Percentiles rank a stretch among this genome's conserved stretches.
Conservation (phyloP, 92 coral and sea anemone species). For the Actinernus sp. region DNA sequence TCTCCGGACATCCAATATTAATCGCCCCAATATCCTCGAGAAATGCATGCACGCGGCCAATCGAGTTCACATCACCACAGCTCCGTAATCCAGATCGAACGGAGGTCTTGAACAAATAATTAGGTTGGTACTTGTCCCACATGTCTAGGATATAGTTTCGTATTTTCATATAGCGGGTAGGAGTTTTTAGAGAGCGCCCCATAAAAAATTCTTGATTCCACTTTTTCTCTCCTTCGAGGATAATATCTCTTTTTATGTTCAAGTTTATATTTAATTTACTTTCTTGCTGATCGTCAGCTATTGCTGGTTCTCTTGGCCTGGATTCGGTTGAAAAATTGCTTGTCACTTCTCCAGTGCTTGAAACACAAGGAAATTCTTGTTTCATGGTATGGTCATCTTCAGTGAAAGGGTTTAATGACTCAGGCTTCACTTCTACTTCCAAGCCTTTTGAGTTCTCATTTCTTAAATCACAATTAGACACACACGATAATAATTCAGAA, state of each 20-base stretch:
- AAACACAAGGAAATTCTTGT: neutral
- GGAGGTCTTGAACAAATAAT: slow-evolving; percentile 78
- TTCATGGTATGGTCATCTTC: no score
- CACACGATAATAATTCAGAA: no score
- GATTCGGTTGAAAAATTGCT: neutral
- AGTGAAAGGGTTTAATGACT: no score
- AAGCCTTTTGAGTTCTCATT: no score
- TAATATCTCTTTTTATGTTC: slow-evolving; percentile 43
- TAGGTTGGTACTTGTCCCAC: slow-evolving; percentile 85
- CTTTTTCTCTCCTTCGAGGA: slow-evolving; percentile 66
- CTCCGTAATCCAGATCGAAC: slow-evolving; percentile 77
- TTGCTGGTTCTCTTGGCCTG: slow-evolving; percentile 1
- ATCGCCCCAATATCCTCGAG: slow-evolving; percentile 82
- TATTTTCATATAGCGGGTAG: slow-evolving; percentile 84
- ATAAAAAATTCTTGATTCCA: slow-evolving; percentile 75
- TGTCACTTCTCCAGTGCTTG: slow-evolving; percentile 14
- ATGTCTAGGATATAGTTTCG: slow-evolving; percentile 80
- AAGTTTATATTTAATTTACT: slow-evolving; percentile 4
- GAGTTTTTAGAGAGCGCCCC: slow-evolving; percentile 87
- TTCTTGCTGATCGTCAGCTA: slow-evolving; percentile 6
- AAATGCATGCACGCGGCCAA: slow-evolving; percentile 89
- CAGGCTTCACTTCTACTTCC: no score
- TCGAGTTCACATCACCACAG: slow-evolving; percentile 91
- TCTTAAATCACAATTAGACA: no score
- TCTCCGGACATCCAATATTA: slow-evolving; percentile 77